Base-by-base conservation (phyloP, 2,113 vertebrate genomes). In the Leucopsar rothschildi region DNA sequence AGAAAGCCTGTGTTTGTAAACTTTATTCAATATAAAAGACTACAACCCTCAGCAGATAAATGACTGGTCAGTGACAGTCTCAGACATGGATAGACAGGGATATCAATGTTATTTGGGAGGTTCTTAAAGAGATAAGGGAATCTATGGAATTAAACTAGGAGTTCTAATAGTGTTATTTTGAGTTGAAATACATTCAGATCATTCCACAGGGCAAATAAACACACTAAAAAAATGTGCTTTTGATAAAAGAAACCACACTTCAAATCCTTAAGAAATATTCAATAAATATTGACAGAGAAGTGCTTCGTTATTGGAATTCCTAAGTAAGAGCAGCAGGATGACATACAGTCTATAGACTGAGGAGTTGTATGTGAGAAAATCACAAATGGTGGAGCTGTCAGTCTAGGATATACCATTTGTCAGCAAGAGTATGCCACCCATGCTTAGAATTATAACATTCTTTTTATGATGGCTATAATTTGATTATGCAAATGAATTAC, bases 191-290 rank as follows among this genome's bases (percentile, higher is more conserved):
- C 21, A 57, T 42, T 27, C 22, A 11, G n/a, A 69, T 81, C 2
- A 31, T 91, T 93, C 90, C 75, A 91, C 35, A n/a, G 61, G 33
- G 44, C 19, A 88, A 73, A 96, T 61, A 93, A 94, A 63, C 49
- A 86, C 29, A 60, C 23, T 59, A 45, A 49, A 75, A 81, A 69
- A 92, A 80, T 44, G 13, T 7, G 7, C 68, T 57, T 89, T 40
- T 29, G 55, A 35, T 28, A 13, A 59, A 53, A 35, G 17, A 59
- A 61, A 5, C 0, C 1, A 6, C 11, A 17, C 19, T 75, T 50
- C 31, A 45, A 53, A 83, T 49, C 10, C 22, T 24, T 52, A 28
- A 72, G 16, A 44, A 88, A 78, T 42, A 33, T 2, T 27, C 11
- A 63, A 60, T 35, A 49, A 66, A 86, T 42, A 44, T 55, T 56